Conservation (phyloP, 2,113 vertebrate species). For the Pagrus major region DNA sequence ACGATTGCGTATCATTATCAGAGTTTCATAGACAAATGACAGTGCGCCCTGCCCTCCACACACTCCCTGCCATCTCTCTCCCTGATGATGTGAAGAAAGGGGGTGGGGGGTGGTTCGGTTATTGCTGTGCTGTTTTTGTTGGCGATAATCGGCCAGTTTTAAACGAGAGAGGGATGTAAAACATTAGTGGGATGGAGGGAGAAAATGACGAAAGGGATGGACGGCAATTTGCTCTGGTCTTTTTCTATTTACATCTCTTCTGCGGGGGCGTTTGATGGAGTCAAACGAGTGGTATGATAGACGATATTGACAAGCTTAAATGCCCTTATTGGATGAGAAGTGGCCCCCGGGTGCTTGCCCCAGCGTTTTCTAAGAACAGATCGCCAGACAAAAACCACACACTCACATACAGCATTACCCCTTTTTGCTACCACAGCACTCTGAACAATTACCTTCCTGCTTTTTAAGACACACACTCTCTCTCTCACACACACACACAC, state of each 20-base stretch:
- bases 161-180: background rate
- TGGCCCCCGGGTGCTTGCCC: slow-evolving; percentile 64
- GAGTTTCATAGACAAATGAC: slow-evolving; percentile 40
- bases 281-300: slow-evolving; percentile 64
- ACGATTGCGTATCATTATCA: slow-evolving; percentile 18
- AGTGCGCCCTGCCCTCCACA: slow-evolving; percentile 40
- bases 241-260: slow-evolving; percentile 21
- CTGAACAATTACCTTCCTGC: slow-evolving; percentile 67
- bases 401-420: slow-evolving; percentile 55
- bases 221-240: background rate
- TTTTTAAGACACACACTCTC: slow-evolving; percentile 61
- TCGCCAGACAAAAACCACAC: slow-evolving; percentile 63
- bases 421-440: slow-evolving; percentile 67
- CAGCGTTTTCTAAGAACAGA: slow-evolving; percentile 56
- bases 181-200: background rate
- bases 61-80: slow-evolving; percentile 2
- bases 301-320: slow-evolving; percentile 70
- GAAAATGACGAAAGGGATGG: slow-evolving; percentile 4
- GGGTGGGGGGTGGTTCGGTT: background rate
- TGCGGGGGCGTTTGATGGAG: slow-evolving; percentile 40
- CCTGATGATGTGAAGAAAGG: slow-evolving; percentile 12
- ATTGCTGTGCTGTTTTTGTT: slow-evolving; percentile 16
- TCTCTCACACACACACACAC: slow-evolving; percentile 46
- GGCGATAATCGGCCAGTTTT: background rate
- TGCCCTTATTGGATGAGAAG: slow-evolving; percentile 59